Evolutionary conservation across 1,140 invertebrate genomes (phyloP), one percentile per base, ranked within the genome.

Genomic region (Ladona fulva): DNA sequence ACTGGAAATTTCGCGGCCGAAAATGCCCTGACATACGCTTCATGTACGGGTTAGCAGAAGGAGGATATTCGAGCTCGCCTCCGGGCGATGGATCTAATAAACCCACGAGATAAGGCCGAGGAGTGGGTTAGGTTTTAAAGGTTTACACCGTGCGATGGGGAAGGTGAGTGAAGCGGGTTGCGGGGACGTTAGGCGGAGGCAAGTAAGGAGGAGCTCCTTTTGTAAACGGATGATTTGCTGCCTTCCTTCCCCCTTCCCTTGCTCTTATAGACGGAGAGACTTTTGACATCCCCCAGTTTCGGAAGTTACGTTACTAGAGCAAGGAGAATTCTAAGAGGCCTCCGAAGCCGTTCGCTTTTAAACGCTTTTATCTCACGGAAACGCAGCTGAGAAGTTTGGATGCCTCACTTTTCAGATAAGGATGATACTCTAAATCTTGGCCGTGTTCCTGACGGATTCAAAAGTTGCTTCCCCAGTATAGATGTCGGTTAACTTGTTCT

Each of bases 131-230:
- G 10, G 10, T 66, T 66, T 66, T 66, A 66, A 66, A 66, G 52
- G 52, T 66, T 66, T 66, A 66, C 52, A 66, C 16, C n/a, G 52
- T 66, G n/a, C 52, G 52, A 66, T 66, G 52, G 52, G 52, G n/a
- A 19, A 22, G 52, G 12, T 22, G 52, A 22, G 44, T 10, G 44
- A 19, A 19, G 52, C 16, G 52, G 52, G n/a, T 16, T 19, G n/a
- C n/a, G 52, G 52, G 52, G 52, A 66, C 5, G n/a, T 66, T 66
- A 66, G 52, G 52, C 52, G 16, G 29, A 66, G 44, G 44, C 44
- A 52, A 52, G 19, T 52, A 19, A 52, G 19, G 44, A 11, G n/a
- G n/a, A 66, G n/a, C 52, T 66, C 52, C 52, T 66, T 22, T 66
- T 22, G 52, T 22, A 66, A 66, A 66, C 52, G 52, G 52, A 3